Percentiles rank a stretch among this genome's conserved stretches.
Evolutionary conservation across 2,888 invertebrate genomes (phyloP).

Genomic region (Sericinus montela): DNA sequence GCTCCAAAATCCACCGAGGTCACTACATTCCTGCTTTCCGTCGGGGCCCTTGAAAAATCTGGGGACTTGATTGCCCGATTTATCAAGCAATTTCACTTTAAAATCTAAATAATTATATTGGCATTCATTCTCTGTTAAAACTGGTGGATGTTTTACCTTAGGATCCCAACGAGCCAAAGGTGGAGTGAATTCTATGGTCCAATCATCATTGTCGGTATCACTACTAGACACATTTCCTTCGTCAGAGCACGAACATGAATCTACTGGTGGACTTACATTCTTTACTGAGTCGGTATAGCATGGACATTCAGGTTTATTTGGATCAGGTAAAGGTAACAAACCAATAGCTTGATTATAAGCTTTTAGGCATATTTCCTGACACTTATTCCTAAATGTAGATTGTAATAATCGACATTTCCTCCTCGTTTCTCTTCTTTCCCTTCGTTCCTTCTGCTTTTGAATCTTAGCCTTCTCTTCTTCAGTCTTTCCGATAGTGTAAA

Average conservation of each 20-base stretch:
- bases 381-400: conserved; percentile 64
- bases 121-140: conserved; percentile 38
- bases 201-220: conserved; percentile 68
- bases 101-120: conserved; percentile 68
- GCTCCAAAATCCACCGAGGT: conserved; percentile 68
- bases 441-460: conserved; percentile 55
- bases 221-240: conserved; percentile 51
- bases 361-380: conserved; percentile 71
- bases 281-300: conserved; percentile 41
- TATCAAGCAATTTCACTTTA: conserved; percentile 63
- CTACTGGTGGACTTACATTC: conserved; percentile 42
- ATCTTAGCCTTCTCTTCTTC: conserved; percentile 56
- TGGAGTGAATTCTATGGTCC: conserved; percentile 67
- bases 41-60: conserved; percentile 66
- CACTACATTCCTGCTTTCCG: conserved; percentile 64
- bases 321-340: conserved; percentile 55
- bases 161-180: conserved; percentile 58
- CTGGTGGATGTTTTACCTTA: conserved; percentile 57
- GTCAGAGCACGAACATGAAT: conserved; percentile 70
- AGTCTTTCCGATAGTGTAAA: conserved; percentile 65
- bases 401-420: conserved; percentile 61
- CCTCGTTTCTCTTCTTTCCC: conserved; percentile 61
- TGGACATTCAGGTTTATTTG: conserved; percentile 62
- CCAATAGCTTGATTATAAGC: conserved; percentile 72
- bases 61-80: conserved; percentile 58